Conservation (phyloP, 2,888 invertebrate genomes). For the Drosophila monieri region DNA sequence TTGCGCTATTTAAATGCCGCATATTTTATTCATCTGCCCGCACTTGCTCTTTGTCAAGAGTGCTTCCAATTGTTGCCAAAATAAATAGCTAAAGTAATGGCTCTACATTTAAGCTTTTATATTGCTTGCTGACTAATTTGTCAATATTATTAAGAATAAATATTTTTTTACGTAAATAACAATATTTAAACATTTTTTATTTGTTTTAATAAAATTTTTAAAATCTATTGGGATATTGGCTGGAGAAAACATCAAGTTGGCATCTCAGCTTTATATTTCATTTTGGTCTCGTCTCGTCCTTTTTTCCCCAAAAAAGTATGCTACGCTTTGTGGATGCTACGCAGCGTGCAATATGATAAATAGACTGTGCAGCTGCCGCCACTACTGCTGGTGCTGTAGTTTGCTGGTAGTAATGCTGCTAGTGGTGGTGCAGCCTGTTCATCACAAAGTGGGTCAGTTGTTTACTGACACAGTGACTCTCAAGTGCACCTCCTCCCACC, state of each 20-base stretch:
- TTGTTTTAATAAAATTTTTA: not conserved
- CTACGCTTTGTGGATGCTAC: conserved; percentile 40
- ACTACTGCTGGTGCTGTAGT: conserved; percentile 15
- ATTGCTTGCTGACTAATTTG: not conserved
- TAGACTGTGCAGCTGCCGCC: conserved; percentile 35
- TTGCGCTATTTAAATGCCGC: conserved; percentile 53
- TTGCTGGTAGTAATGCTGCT: conserved; percentile 30
- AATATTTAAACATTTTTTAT: not conserved
- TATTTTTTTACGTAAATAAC: not conserved
- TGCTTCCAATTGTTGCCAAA: conserved; percentile 1
- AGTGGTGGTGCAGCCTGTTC: conserved; percentile 55
- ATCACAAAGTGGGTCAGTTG: conserved; percentile 76
- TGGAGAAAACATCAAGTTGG: conserved; percentile 6
- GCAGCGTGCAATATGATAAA: conserved; percentile 50
- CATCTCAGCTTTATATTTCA: conserved; percentile 21
- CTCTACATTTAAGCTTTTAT: not conserved
- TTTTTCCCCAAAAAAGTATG: conserved; percentile 47
- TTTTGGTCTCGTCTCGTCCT: conserved; percentile 4
- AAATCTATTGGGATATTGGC: not conserved
- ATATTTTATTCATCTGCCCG: conserved; percentile 15
- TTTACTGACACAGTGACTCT: conserved; percentile 76
- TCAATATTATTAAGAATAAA: not conserved
- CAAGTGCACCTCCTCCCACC: conserved; percentile 54
- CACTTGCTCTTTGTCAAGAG: not conserved
- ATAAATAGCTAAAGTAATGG: conserved; percentile 15